Percentiles rank a stretch among this genome's conserved stretches.
Conservation (phyloP, 2,888 invertebrate genomes). For the Machimus rusticus region DNA sequence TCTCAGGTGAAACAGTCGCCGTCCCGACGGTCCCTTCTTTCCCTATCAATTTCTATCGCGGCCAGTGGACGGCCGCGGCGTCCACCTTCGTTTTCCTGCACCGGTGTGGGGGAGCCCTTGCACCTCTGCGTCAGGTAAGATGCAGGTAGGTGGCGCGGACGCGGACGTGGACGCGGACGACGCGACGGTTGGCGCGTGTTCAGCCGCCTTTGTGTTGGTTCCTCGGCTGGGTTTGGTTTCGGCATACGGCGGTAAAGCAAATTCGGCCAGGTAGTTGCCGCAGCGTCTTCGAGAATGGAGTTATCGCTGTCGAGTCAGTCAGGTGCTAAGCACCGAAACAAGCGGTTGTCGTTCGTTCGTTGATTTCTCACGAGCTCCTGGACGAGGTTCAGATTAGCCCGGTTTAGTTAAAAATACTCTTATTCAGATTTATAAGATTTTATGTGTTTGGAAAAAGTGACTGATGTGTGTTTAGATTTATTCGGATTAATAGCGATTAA, state of each 20-base stretch:
- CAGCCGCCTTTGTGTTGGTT: not conserved
- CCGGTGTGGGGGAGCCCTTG: not conserved
- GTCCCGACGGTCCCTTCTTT: not conserved
- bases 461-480: not conserved
- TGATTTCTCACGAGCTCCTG: not conserved
- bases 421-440: conserved; percentile 2
- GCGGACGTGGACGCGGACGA: not conserved
- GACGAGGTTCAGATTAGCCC: not conserved
- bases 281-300: conserved; percentile 33
- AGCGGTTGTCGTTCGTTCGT: conserved; percentile 54
- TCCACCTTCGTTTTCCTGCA: not conserved
- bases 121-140: not conserved
- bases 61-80: not conserved
- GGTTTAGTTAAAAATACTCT: not conserved
- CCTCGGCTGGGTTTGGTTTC: not conserved
- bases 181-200: conserved; percentile 35
- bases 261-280: conserved; percentile 9
- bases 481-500: not conserved
- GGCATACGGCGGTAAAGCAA: not conserved
- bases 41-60: not conserved
- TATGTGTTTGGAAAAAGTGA: not conserved
- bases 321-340: conserved; percentile 63
- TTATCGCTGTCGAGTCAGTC: conserved; percentile 58
- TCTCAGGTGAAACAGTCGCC: not conserved
- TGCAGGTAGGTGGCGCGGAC: conserved; percentile 6